A percentile compares a stretch with the other conserved stretches of the same genome.
These are phyloP conservation scores for Lordiphosa clarofinis DNA, from an alignment of 1,140 invertebrate genomes.

Conservation along the genomic window DNA sequence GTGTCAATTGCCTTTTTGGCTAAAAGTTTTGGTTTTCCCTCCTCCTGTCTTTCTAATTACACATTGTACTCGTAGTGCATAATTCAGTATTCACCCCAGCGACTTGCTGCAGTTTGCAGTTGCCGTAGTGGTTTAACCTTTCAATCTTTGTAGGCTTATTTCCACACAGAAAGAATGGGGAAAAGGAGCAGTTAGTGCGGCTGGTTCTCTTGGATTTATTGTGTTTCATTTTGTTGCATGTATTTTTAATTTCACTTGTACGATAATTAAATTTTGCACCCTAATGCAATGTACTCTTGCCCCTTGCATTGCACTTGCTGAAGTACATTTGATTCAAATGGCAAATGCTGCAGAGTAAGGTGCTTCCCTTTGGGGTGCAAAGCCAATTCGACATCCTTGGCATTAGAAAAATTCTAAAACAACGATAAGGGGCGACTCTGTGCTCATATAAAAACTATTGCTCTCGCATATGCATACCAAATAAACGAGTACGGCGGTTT, in stretches of 20 bases:
- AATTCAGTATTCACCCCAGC: conserved; percentile 10
- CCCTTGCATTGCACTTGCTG: not conserved
- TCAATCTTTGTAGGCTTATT: too few relatives aligned
- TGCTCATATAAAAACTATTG: too few relatives aligned
- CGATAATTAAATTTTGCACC: conserved; percentile 1
- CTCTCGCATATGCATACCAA: too few relatives aligned
- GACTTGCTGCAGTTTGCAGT: conserved; percentile 6
- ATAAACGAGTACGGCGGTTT: too few relatives aligned
- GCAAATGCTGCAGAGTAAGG: too few relatives aligned
- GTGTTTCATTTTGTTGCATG: conserved; percentile 13
- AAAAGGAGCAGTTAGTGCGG: not conserved
- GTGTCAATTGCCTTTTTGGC: too few relatives aligned
- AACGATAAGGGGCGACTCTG: too few relatives aligned
- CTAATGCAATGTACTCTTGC: not conserved
- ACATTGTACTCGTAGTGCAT: conserved; percentile 7
- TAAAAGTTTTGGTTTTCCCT: not conserved
- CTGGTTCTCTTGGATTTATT: conserved; percentile 5
- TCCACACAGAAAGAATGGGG: too few relatives aligned
- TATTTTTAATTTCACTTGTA: conserved; percentile 15
- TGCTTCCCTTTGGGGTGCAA: too few relatives aligned
- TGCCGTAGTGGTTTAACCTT: not conserved
- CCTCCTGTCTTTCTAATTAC: conserved; percentile 7
- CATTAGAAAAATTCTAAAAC: too few relatives aligned
- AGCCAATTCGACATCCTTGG: too few relatives aligned
- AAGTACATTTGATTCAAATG: too few relatives aligned